phyloP scores from a whole-genome alignment of 2,888 invertebrate genomes.

The Icerya purchasi region DNA sequence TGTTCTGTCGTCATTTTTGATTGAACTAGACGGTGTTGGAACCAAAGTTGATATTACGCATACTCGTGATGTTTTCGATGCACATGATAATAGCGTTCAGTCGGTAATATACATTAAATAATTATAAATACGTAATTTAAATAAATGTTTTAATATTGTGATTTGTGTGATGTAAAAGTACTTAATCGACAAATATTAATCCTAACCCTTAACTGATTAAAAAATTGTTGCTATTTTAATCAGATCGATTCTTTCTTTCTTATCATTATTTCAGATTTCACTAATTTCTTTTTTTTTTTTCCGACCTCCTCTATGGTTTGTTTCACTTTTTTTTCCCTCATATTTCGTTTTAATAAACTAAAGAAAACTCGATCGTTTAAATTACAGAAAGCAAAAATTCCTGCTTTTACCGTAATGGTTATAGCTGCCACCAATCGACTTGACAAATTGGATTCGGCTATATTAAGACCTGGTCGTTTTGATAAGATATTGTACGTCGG shows the following conservation, averaged over 20 bases:
- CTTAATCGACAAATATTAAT: no score
- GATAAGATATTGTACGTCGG: conserved; percentile 38
- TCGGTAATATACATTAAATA: not conserved
- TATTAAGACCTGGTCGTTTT: conserved; percentile 39
- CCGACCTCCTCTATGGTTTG: no score
- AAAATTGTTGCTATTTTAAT: no score
- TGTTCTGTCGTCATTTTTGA: conserved; percentile 36
- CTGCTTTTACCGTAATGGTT: conserved; percentile 25
- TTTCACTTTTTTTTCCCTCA: no score
- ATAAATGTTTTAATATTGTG: conserved; percentile 14
- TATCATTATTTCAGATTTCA: no score
- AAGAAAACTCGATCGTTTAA: no score
- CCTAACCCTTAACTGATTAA: no score
- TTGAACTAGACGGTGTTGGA: conserved; percentile 43
- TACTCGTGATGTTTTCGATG: not conserved
- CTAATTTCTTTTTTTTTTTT: no score
- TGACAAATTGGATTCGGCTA: conserved; percentile 37
- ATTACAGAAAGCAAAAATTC: no score
- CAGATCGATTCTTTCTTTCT: no score
- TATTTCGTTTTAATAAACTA: no score
- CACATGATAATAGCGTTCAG: not conserved
- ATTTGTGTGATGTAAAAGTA: no score
- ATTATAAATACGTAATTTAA: not conserved
- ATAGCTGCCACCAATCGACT: conserved; percentile 44
- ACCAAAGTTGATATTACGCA: conserved; percentile 10